Conservation (phyloP, 2,113 vertebrate species). For the rabbit (Oryctolagus cuniculus) region DNA sequence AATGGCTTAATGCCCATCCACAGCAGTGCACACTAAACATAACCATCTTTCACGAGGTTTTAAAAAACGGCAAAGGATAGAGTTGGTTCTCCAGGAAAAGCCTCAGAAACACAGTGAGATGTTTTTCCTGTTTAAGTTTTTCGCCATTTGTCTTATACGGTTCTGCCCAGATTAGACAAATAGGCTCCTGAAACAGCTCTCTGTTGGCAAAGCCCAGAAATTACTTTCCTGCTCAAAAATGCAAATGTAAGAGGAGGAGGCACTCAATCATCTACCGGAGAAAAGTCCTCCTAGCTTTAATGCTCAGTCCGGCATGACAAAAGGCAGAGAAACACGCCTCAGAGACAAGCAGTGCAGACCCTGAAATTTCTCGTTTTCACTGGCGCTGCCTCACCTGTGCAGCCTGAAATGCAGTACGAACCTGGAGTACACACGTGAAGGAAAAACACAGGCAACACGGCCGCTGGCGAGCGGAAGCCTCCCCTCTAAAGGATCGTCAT, state of each 20-base stretch:
- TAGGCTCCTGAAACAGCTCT: slow-evolving; percentile 45
- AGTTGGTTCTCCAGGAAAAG: slow-evolving; percentile 29
- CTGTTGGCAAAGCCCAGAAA: slow-evolving; percentile 70
- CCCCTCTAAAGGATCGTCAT: slow-evolving; percentile 51
- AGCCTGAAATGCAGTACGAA: neutral
- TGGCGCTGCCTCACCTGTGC: neutral
- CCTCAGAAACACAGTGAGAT: neutral
- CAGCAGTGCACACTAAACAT: neutral
- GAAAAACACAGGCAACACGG: neutral
- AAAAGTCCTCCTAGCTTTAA: neutral
- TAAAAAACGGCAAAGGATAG: neutral
- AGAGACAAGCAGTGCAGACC: slow-evolving; percentile 69
- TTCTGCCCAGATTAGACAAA: slow-evolving; percentile 45
- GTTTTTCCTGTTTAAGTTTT: slow-evolving; percentile 46
- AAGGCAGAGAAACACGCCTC: neutral
- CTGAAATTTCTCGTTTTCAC: neutral
- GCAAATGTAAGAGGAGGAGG: slow-evolving; percentile 73
- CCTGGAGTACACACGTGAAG: neutral
- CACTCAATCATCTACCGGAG: slow-evolving; percentile 59
- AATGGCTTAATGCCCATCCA: neutral
- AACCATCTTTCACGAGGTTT: slow-evolving; percentile 29
- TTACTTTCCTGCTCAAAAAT: slow-evolving; percentile 67
- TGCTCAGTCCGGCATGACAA: neutral
- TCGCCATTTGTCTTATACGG: slow-evolving; percentile 29
- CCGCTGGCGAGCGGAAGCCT: slow-evolving; percentile 1